phyloP scores from a whole-genome alignment of 37 sponge, comb jelly and placozoan genomes.

The Beroe forskalii region DNA sequence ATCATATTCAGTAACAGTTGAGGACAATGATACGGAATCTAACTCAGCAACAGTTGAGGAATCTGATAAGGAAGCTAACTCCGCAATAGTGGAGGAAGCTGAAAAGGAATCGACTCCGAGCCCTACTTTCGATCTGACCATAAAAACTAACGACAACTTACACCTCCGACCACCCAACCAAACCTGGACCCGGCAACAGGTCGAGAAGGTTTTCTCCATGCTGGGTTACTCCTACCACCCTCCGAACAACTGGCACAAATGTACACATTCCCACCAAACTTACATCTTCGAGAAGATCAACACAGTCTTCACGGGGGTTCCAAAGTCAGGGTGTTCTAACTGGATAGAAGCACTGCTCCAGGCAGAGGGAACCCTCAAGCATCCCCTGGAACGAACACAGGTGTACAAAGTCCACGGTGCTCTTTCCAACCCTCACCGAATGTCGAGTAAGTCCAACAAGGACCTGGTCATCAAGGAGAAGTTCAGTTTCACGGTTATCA shows the following conservation, averaged over 20 bases:
- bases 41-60: background rate
- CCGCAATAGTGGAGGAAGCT: background rate
- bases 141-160: background rate
- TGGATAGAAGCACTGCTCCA: slow-evolving; percentile 6
- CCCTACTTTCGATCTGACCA: background rate
- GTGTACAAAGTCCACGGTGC: slow-evolving; percentile 8
- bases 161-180: background rate
- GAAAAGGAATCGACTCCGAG: background rate
- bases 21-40: no score
- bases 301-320: slow-evolving; percentile 11
- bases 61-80: background rate
- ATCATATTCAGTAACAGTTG: background rate
- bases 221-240: background rate
- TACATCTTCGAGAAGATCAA: slow-evolving; percentile 19
- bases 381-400: background rate
- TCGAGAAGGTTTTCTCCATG: background rate
- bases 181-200: background rate
- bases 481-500: background rate
- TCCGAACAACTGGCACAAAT: background rate
- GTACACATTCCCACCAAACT: background rate
- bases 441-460: no score
- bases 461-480: background rate
- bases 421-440: background rate
- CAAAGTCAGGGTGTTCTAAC: slow-evolving; percentile 46
- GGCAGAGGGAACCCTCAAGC: slow-evolving; percentile 23